Conservation (phyloP, 1,140 invertebrate genomes). For the Orussus abietinus region DNA sequence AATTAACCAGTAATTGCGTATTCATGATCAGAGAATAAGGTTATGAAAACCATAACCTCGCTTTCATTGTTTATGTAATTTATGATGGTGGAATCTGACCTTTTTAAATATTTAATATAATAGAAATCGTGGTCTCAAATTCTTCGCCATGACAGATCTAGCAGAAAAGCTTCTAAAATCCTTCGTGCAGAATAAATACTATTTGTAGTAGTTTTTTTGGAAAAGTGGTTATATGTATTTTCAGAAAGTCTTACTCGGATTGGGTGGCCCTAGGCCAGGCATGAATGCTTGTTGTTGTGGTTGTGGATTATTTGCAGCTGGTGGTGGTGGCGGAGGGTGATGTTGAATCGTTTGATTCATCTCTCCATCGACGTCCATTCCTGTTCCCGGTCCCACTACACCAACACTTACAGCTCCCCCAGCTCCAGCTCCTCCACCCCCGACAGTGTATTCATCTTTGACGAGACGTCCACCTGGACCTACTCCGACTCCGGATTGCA, state of each 20-base stretch:
- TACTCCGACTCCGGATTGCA: constrained; percentile 63
- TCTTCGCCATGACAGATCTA: no score
- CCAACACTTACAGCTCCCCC: constrained; percentile 34
- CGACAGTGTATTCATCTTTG: constrained; percentile 80
- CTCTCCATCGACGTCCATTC: constrained; percentile 75
- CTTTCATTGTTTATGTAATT: no score
- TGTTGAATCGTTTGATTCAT: constrained; percentile 73
- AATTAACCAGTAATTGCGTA: no score
- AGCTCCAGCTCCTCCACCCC: constrained; percentile 51
- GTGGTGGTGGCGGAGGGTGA: constrained; percentile 64
- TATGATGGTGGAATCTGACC: no score
- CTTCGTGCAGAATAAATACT: no score
- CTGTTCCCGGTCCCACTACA: constrained; percentile 41
- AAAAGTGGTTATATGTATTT: no score
- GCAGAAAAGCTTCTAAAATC: no score
- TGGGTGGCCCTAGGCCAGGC: constrained; percentile 37
- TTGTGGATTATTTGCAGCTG: constrained; percentile 40
- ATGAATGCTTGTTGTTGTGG: constrained; percentile 44
- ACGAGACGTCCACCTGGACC: constrained; percentile 55
- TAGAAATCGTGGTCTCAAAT: no score
- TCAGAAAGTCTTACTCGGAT: constrained; percentile 39
- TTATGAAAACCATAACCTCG: no score
- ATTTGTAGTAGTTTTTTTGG: no score
- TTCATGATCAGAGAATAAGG: no score
- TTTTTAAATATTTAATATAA: no score